These are phyloP conservation scores for Zygaena filipendulae DNA, from an alignment of 2,888 invertebrate species.

Conservation along the genomic window DNA sequence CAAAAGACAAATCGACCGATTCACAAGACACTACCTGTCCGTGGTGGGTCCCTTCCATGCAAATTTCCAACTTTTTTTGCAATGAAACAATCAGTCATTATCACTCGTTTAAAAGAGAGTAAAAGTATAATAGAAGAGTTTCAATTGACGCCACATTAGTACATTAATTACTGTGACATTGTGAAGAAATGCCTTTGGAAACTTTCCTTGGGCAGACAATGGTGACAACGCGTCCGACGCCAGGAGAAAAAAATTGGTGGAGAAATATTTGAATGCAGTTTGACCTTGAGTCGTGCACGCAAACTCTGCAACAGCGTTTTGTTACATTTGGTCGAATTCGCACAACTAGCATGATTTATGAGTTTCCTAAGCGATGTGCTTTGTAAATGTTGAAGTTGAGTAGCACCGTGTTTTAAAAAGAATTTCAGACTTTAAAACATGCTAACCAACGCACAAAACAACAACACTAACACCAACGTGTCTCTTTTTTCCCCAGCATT, in stretches of 20 bases:
- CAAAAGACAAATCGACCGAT: slow-evolving; percentile 66
- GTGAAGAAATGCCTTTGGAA: slow-evolving; percentile 42
- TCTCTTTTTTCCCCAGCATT: too few relatives aligned
- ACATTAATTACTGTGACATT: slow-evolving; percentile 55
- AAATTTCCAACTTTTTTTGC: slow-evolving; percentile 38
- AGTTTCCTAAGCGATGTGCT: slow-evolving; percentile 28
- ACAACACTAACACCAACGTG: too few relatives aligned
- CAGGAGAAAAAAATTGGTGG: slow-evolving; percentile 28
- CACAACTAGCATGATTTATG: slow-evolving; percentile 58
- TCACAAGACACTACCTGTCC: slow-evolving; percentile 58
- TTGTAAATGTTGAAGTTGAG: slow-evolving; percentile 31
- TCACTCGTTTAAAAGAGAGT: slow-evolving; percentile 44
- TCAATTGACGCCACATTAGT: slow-evolving; percentile 38
- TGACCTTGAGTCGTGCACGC: slow-evolving; percentile 45
- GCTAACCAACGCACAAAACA: too few relatives aligned
- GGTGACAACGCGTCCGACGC: slow-evolving; percentile 19
- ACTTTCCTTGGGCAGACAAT: slow-evolving; percentile 36
- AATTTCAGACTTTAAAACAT: too few relatives aligned
- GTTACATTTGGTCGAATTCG: slow-evolving; percentile 57
- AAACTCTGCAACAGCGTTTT: slow-evolving; percentile 34
- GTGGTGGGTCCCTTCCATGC: slow-evolving; percentile 51
- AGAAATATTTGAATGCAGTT: slow-evolving; percentile 34
- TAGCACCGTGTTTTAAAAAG: slow-evolving; percentile 42
- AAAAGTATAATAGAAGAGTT: slow-evolving; percentile 43
- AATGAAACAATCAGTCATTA: slow-evolving; percentile 39